Percentiles rank a stretch among this genome's conserved stretches.
Evolutionary conservation across 2,797 vertebrate species (phyloP).

Genomic region (Channa striata): DNA sequence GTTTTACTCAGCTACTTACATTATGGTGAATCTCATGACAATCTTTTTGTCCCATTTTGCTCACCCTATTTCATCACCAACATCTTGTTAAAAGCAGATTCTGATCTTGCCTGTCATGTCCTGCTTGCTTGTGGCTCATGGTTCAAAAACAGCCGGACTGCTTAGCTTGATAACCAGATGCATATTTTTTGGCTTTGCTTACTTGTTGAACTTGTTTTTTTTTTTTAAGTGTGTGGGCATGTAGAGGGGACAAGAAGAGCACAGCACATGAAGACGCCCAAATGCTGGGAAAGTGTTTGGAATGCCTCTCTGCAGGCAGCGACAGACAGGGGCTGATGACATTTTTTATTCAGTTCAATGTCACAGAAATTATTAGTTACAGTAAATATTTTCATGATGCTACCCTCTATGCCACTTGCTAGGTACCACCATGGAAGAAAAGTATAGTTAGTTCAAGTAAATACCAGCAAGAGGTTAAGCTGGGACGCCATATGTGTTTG

Average conservation of each 20-base stretch:
- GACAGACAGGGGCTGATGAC: slow-evolving; percentile 13
- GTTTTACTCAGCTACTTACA: slow-evolving; percentile 37
- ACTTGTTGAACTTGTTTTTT: slow-evolving; percentile 85
- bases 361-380: slow-evolving; percentile 35
- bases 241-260: slow-evolving; percentile 65
- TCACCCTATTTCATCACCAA: slow-evolving; percentile 20
- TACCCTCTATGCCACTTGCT: slow-evolving; percentile 31
- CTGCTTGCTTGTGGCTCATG: slow-evolving; percentile 53
- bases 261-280: slow-evolving; percentile 77
- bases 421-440: slow-evolving; percentile 35
- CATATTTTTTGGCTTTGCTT: slow-evolving; percentile 79
- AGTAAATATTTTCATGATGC: slow-evolving; percentile 30
- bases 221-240: slow-evolving; percentile 79
- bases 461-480: slow-evolving; percentile 81
- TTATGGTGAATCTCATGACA: slow-evolving; percentile 41
- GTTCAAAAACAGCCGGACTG: slow-evolving; percentile 51
- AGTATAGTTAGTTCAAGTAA: slow-evolving; percentile 58
- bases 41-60: slow-evolving; percentile 23
- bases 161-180: slow-evolving; percentile 75
- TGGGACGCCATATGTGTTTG: slow-evolving; percentile 78
- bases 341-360: slow-evolving; percentile 31
- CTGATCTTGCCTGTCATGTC: slow-evolving; percentile 63
- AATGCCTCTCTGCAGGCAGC: slow-evolving; percentile 49
- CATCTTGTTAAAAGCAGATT: slow-evolving; percentile 63
- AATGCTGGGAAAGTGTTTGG: slow-evolving; percentile 67